Base-by-base conservation (phyloP, 2,888 invertebrate species). In the Ectropis crepuscularia region DNA sequence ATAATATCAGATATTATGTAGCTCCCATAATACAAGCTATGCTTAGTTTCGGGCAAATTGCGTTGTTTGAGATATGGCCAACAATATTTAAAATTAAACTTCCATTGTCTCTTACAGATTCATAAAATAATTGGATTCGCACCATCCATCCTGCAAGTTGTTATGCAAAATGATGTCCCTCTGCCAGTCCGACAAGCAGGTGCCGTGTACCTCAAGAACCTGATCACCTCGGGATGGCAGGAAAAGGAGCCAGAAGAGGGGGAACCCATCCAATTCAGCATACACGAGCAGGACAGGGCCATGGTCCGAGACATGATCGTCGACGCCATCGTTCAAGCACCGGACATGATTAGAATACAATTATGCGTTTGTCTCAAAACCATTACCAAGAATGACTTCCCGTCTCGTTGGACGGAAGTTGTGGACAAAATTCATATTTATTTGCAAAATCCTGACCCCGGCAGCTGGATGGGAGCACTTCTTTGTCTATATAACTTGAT, bases 351-450 rank as follows among this genome's bases (percentile, higher is more conserved):
- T 74, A 95, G 98, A 82, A 94, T 97, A 49, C 99, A 99, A 85
- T 93, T 99, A 57, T 97, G 98, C 76, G 96, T 98, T n/a, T 98
- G 98, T 85, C 95, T 99, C 12, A 97, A 97, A 87, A 96, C 96
- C 68, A 98, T 99, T 70, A 97, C 99, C 50, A 99, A 99, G 86
- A 95, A 96, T 85, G 99, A 99, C 86, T 99, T 99, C 85, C 99
- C 99, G 5, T 96, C 96, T 53, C 94, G 97, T 73, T 99, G 99
- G 99, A 97, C 99, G 0, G 97, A 97, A 85, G 96, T 99, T 70
- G 98, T 99, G 8, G 99, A 99, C 83, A 99, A 99, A 94, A 97
- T 99, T 70, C 96, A 96, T 79, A 96, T 97, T 79, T 98, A 98
- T 86, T 93, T 99, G 65, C 97, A 98, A 90, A 97, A 97, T 89